Evolutionary conservation across 2,888 invertebrate genomes (phyloP), one percentile per base, ranked within the genome.

Genomic region (Campoletis raptor): DNA sequence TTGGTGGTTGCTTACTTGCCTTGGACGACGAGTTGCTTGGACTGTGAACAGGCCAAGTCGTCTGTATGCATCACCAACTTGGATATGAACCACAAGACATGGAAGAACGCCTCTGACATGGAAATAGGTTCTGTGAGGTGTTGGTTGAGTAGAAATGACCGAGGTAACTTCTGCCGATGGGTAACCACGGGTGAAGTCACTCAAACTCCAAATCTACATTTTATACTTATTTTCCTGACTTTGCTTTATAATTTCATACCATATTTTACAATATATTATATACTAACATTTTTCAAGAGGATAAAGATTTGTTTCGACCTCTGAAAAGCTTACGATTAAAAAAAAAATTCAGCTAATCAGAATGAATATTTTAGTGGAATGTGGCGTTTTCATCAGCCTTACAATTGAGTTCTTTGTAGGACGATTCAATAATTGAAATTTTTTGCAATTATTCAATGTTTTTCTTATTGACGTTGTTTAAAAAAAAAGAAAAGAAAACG

Each of bases 1-100:
- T 79, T 77, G 85, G 73, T 74, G 78, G 78, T 85, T 84, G 82
- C 79, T 76, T 76, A 70, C 76, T 87, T 77, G 85, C 73, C 69
- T 40, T 45, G 64, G n/a, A 76, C 42, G 79, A 54, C 40, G 84
- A 81, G 85, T 82, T 61, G 57, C 77, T 52, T 52, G 77, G 54
- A 61, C 76, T 67, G 45, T 40, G 72, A 73, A 72, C 77, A 36
- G 61, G 57, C 37, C 70, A 66, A 52, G 82, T 76, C 74, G 40
- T 45, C 52, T 54, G 37, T 54, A 78, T 54, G 52, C 36, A 54
- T 54, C n/a, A 42, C 48, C 40, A 30, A 54, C 40, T 57, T 70
- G 52, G 37, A 64, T 66, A 77, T 42, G 12, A 54, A 21, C 37
- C 30, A 74, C 83, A 69, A 74, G 73, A 84, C 69, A 40, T 10